Percentiles rank a stretch among this genome's conserved stretches.
Conservation (phyloP, 2,888 invertebrate species). For the Trichopria drosophilae region DNA sequence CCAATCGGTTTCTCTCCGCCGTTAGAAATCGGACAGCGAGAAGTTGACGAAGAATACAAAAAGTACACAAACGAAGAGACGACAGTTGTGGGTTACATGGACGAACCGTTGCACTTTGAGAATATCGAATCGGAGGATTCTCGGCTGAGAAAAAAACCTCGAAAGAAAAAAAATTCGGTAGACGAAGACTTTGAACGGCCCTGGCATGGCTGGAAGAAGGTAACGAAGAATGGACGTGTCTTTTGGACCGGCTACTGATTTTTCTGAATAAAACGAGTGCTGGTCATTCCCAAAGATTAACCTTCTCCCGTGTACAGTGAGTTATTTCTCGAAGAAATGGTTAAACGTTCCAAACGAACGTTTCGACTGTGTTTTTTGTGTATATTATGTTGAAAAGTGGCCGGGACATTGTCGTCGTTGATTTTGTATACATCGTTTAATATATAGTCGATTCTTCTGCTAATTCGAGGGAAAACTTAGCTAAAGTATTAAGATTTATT, state of each 20-base stretch:
- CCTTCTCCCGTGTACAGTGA: no score
- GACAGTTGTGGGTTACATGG: slow-evolving; percentile 51
- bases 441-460: no score
- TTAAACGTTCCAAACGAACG: no score
- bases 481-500: no score
- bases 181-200: slow-evolving; percentile 47
- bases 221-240: slow-evolving; percentile 40
- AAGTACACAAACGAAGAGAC: slow-evolving; percentile 53
- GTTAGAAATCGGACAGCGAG: slow-evolving; percentile 33
- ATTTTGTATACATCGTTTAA: no score
- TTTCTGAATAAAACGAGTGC: slow-evolving; percentile 31
- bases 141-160: slow-evolving; percentile 13
- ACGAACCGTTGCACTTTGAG: slow-evolving; percentile 51
- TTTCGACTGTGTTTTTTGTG: no score
- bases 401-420: no score
- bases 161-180: slow-evolving; percentile 15
- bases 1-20: slow-evolving; percentile 41
- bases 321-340: no score
- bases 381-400: no score
- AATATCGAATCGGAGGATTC: slow-evolving; percentile 51
- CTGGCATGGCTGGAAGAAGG: slow-evolving; percentile 53
- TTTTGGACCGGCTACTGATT: slow-evolving; percentile 51
- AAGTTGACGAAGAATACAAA: slow-evolving; percentile 50
- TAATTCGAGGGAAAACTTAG: no score
- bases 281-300: slow-evolving; percentile 42